Conservation (phyloP, 1,140 invertebrate genomes). For the Cotesia glomerata region DNA sequence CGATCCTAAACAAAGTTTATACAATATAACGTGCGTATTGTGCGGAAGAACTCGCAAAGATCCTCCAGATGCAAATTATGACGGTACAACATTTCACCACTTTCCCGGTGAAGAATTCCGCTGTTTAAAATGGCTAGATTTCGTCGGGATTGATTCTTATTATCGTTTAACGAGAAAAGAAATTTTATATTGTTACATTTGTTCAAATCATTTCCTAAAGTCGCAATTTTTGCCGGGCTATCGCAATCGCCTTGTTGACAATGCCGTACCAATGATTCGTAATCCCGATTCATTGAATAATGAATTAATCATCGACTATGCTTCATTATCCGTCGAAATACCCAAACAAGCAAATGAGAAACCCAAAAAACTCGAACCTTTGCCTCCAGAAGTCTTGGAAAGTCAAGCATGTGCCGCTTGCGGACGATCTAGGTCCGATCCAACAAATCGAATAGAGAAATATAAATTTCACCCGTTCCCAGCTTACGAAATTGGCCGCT, state of each 20-base stretch:
- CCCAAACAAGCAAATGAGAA: conserved; percentile 38
- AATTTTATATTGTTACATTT: conserved; percentile 61
- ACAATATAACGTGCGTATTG: conserved; percentile 59
- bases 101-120: conserved; percentile 62
- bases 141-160: conserved; percentile 60
- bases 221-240: conserved; percentile 55
- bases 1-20: conserved; percentile 59
- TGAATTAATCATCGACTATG: conserved; percentile 31
- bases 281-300: conserved; percentile 44
- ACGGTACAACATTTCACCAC: conserved; percentile 59
- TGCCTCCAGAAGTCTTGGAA: conserved; percentile 47
- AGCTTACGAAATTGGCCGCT: conserved; percentile 60
- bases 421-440: conserved; percentile 53
- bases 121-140: conserved; percentile 60
- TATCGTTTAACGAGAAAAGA: conserved; percentile 60
- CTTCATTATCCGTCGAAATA: conserved; percentile 18
- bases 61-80: conserved; percentile 49
- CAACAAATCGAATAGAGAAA: conserved; percentile 53
- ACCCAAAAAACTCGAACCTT: conserved; percentile 43
- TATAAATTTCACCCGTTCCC: conserved; percentile 62
- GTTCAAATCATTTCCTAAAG: conserved; percentile 58
- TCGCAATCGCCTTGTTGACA: conserved; percentile 48
- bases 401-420: conserved; percentile 60
- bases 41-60: conserved; percentile 52
- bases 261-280: conserved; percentile 55